Evolutionary conservation across 2,888 invertebrate species (phyloP).

Genomic region (Anthrax anthrax): DNA sequence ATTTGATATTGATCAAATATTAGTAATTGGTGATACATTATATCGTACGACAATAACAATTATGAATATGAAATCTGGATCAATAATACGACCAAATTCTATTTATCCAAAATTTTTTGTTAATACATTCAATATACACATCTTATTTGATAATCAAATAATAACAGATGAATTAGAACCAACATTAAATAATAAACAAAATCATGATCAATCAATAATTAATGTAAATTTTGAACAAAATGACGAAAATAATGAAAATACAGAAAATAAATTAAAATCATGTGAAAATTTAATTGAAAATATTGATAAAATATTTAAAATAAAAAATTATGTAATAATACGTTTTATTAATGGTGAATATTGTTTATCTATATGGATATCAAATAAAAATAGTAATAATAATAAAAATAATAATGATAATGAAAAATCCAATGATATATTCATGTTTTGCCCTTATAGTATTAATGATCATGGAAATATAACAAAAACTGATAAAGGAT

Average conservation of each 20-base stretch:
- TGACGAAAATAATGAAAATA: not conserved
- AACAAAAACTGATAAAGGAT: constrained; percentile 1
- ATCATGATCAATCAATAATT: not conserved
- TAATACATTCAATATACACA: constrained; percentile 10
- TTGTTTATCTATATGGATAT: constrained; percentile 14
- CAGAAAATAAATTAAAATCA: too few species aligned
- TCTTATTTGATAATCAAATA: constrained; percentile 10
- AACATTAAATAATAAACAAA: not conserved
- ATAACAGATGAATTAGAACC: constrained; percentile 3
- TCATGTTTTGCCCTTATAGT: constrained; percentile 11
- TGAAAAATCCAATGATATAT: not conserved
- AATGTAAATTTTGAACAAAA: not conserved
- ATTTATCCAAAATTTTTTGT: constrained; percentile 14
- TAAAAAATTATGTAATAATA: constrained; percentile 11
- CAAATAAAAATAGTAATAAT: not conserved
- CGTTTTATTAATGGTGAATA: constrained; percentile 9
- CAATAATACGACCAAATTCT: constrained; percentile 12
- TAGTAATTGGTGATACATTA: constrained; percentile 12
- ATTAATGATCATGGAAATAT: constrained; percentile 6
- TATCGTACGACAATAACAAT: constrained; percentile 10
- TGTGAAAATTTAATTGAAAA: not conserved
- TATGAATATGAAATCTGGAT: constrained; percentile 9
- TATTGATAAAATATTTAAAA: constrained; percentile 7
- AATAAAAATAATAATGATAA: not conserved
- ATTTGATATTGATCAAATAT: constrained; percentile 10